Conservation (phyloP, 2,888 invertebrate species). For the Pollenia griseotomentosa region DNA sequence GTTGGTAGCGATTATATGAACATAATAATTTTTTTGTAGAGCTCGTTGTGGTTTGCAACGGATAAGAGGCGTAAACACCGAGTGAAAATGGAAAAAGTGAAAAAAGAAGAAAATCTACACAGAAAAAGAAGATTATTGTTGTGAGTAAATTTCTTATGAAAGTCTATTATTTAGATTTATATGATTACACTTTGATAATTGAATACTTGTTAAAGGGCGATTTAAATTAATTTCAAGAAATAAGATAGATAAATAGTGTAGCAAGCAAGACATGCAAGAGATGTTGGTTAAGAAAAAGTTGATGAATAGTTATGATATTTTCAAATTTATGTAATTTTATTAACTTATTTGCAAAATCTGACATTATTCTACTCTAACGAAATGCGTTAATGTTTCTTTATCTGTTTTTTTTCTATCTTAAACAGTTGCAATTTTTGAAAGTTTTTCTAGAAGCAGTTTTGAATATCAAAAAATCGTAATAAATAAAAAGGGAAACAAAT, state of each 20-base stretch:
- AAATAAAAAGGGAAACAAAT: slow-evolving; percentile 25
- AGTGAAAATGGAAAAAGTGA: neutral
- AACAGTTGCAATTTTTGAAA: neutral
- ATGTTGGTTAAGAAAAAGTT: neutral
- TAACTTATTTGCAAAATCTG: neutral
- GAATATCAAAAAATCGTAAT: neutral
- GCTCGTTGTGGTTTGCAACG: neutral
- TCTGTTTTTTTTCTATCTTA: neutral
- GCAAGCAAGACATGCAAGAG: neutral
- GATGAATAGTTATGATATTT: neutral
- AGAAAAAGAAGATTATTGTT: slow-evolving; percentile 34
- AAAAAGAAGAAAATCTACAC: slow-evolving; percentile 1
- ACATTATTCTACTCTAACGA: neutral
- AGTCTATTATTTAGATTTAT: slow-evolving; percentile 63
- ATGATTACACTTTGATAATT: slow-evolving; percentile 52
- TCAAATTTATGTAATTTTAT: neutral
- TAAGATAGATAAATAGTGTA: neutral
- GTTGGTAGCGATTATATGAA: slow-evolving; percentile 36
- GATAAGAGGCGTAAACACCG: slow-evolving; percentile 21
- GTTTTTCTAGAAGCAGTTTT: neutral
- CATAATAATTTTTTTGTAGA: slow-evolving; percentile 4
- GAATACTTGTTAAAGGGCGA: slow-evolving; percentile 48
- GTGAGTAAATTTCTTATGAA: slow-evolving; percentile 45
- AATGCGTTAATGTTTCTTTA: neutral
- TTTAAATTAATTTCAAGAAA: slow-evolving; percentile 50